Percentiles rank a stretch among this genome's conserved stretches.
phyloP scores from a whole-genome alignment of 2,797 vertebrate genomes.

The Phaenicophaeus curvirostris region DNA sequence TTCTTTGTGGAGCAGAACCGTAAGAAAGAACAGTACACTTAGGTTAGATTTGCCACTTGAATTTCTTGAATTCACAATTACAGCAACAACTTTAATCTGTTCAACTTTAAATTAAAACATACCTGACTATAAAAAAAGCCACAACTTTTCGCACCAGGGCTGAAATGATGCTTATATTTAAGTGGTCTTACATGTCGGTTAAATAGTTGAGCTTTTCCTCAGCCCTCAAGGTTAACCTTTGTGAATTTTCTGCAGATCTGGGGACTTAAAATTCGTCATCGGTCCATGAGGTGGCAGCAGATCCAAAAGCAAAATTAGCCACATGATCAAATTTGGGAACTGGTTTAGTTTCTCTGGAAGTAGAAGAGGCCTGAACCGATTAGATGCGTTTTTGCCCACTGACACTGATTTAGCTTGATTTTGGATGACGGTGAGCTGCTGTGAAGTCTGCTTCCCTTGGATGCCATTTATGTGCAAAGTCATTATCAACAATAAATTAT shows the following conservation, averaged over 20 bases:
- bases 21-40: not conserved
- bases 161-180: not conserved
- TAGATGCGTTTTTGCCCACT: not conserved
- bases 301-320: not conserved
- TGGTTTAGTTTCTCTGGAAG: not conserved
- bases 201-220: not conserved
- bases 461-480: not conserved
- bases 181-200: not conserved
- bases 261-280: not conserved
- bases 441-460: not conserved
- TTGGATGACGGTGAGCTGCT: not conserved
- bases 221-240: not conserved
- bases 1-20: rapidly evolving
- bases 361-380: not conserved
- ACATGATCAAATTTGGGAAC: rapidly evolving
- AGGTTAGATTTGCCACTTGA: not conserved
- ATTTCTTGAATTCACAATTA: not conserved
- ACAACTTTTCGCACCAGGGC: not conserved
- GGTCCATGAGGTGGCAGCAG: slow-evolving; percentile 34
- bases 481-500: not conserved
- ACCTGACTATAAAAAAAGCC: not conserved
- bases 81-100: not conserved
- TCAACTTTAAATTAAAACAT: not conserved
- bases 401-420: not conserved
- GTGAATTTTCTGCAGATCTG: not conserved